Conservation (phyloP, 2,113 vertebrate species). For the Atherinomorus stipes region DNA sequence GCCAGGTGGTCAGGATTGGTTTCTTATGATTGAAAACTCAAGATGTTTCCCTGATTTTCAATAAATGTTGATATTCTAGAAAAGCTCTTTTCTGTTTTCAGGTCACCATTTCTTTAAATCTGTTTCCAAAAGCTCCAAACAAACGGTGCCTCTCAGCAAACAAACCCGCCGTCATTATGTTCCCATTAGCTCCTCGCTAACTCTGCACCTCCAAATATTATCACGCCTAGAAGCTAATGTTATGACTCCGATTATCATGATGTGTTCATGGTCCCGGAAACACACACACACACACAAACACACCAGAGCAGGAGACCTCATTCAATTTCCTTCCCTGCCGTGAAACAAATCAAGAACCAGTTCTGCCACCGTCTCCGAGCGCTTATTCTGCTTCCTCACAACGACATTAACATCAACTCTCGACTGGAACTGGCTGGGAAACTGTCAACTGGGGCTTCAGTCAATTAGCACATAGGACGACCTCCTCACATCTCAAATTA, state of each 20-base stretch:
- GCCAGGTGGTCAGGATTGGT: no score
- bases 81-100: not conserved
- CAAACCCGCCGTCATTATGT: constrained; percentile 64
- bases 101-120: constrained; percentile 3
- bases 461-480: constrained; percentile 68
- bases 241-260: constrained; percentile 62
- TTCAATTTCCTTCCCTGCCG: constrained; percentile 53
- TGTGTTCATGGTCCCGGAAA: constrained; percentile 38
- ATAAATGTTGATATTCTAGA: not conserved
- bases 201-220: constrained; percentile 54
- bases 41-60: not conserved
- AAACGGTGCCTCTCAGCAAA: constrained; percentile 37
- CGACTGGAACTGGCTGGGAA: constrained; percentile 36
- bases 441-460: constrained; percentile 34
- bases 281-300: constrained; percentile 20
- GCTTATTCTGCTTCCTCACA: constrained; percentile 29
- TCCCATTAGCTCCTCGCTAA: constrained; percentile 67
- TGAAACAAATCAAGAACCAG: constrained; percentile 76
- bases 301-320: constrained; percentile 37
- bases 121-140: not conserved
- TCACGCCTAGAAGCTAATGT: constrained; percentile 59
- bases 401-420: constrained; percentile 49
- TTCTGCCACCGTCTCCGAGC: constrained; percentile 55
- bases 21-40: no score
- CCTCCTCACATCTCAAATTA: constrained; percentile 59